These are phyloP conservation scores for Mesembrinibis cayennensis DNA, from an alignment of 2,113 vertebrate species.

Conservation along the genomic window DNA sequence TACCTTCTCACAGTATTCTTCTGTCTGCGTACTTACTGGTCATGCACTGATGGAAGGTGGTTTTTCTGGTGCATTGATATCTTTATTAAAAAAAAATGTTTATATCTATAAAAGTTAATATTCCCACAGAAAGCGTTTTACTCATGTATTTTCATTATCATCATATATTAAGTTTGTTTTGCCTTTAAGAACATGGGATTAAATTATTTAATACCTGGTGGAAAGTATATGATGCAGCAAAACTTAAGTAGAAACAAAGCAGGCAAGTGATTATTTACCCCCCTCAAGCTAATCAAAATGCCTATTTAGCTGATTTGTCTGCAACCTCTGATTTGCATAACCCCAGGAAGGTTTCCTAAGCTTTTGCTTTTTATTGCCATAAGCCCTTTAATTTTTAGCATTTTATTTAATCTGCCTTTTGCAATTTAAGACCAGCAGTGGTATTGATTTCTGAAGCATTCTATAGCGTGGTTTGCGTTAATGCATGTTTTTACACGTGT, in stretches of 20 bases:
- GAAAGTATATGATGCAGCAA: background rate
- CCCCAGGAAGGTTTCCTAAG: background rate
- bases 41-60: background rate
- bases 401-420: background rate
- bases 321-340: background rate
- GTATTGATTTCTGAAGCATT: background rate
- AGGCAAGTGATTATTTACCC: background rate
- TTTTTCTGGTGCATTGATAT: background rate
- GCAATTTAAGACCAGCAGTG: background rate
- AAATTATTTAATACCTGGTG: background rate
- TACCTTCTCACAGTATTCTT: background rate
- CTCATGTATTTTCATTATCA: background rate
- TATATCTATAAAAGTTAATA: background rate
- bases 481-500: conserved; percentile 1
- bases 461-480: background rate
- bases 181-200: background rate
- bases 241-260: background rate
- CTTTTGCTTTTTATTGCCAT: background rate
- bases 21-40: background rate
- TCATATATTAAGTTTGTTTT: background rate
- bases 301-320: background rate
- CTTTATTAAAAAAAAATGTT: background rate
- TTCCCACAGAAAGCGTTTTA: background rate
- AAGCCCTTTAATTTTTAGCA: background rate
- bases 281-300: background rate